phyloP scores from a whole-genome alignment of 2,888 invertebrate species.

The Trimorus sp. region DNA sequence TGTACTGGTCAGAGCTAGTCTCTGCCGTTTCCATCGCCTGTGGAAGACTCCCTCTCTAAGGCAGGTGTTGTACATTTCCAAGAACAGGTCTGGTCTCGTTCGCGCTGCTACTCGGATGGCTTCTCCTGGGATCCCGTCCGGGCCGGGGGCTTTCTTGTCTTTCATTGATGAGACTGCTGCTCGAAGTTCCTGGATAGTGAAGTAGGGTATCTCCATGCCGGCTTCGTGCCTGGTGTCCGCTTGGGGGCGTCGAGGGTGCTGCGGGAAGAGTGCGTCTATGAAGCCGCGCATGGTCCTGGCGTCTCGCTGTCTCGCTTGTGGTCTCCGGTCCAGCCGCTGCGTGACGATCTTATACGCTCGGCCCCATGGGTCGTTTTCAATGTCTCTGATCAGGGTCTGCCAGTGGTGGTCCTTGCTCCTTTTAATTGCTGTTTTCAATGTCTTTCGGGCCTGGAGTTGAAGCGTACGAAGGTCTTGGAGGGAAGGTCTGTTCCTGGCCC shows the following conservation, averaged over 20 bases:
- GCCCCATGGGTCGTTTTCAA: slow-evolving; percentile 2
- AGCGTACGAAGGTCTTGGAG: too few species aligned
- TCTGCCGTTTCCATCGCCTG: slow-evolving; percentile 9
- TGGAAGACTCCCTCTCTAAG: slow-evolving; percentile 39
- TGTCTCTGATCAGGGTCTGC: neutral
- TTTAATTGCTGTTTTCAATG: neutral
- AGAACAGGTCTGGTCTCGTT: slow-evolving; percentile 2
- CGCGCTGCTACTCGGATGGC: slow-evolving; percentile 15
- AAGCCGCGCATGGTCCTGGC: neutral
- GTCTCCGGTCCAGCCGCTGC: neutral
- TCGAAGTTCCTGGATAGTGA: slow-evolving; percentile 52
- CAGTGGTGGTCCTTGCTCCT: neutral
- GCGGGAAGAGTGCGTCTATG: neutral
- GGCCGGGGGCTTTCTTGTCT: slow-evolving; percentile 63
- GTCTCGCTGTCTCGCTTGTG: too few species aligned
- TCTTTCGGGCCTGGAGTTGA: neutral
- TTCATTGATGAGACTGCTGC: slow-evolving; percentile 48
- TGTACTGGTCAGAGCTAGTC: neutral
- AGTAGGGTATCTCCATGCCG: too few species aligned
- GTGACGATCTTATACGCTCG: neutral
- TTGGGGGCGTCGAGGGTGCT: neutral
- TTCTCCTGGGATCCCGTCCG: slow-evolving; percentile 64
- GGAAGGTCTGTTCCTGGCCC: too few species aligned
- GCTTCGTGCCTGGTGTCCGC: neutral
- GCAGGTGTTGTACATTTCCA: slow-evolving; percentile 39